These are phyloP conservation scores for Pygocentrus nattereri DNA, from an alignment of 2,797 vertebrate species.

Conservation along the genomic window DNA sequence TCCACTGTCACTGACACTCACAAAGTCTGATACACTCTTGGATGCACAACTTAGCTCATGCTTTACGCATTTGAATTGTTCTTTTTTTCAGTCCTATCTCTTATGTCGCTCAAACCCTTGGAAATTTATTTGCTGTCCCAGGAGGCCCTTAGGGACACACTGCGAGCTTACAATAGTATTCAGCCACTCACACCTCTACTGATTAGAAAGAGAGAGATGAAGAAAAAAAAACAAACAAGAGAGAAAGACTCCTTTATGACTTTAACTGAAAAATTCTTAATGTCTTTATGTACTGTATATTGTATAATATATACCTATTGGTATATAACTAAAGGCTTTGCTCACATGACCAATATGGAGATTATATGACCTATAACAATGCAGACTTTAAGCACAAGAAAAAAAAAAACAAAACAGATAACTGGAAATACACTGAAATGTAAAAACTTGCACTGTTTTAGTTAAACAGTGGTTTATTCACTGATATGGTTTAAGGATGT, in stretches of 20 bases:
- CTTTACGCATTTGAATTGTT: conserved; percentile 61
- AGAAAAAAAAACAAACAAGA: conserved; percentile 12
- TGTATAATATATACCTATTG: background rate
- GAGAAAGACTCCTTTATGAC: conserved; percentile 20
- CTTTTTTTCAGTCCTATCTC: conserved; percentile 47
- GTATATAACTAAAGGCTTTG: background rate
- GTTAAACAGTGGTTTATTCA: too few relatives aligned
- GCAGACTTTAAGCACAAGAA: too few relatives aligned
- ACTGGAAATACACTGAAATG: too few relatives aligned
- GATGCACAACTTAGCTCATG: conserved; percentile 35
- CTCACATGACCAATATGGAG: background rate
- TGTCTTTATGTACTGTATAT: background rate
- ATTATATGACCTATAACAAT: too few relatives aligned
- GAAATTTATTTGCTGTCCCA: conserved; percentile 59
- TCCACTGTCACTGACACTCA: conserved; percentile 39
- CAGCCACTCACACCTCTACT: conserved; percentile 57
- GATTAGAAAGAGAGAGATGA: conserved; percentile 45
- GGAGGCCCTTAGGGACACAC: conserved; percentile 50
- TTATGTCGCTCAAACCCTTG: conserved; percentile 57
- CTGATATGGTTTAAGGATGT: too few relatives aligned
- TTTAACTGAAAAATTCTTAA: background rate
- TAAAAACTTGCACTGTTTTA: too few relatives aligned
- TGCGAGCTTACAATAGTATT: conserved; percentile 52
- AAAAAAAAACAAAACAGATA: too few relatives aligned
- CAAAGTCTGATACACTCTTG: conserved; percentile 11